Evolutionary conservation across 2,113 vertebrate genomes (phyloP).

Genomic region (Pedetes capensis): DNA sequence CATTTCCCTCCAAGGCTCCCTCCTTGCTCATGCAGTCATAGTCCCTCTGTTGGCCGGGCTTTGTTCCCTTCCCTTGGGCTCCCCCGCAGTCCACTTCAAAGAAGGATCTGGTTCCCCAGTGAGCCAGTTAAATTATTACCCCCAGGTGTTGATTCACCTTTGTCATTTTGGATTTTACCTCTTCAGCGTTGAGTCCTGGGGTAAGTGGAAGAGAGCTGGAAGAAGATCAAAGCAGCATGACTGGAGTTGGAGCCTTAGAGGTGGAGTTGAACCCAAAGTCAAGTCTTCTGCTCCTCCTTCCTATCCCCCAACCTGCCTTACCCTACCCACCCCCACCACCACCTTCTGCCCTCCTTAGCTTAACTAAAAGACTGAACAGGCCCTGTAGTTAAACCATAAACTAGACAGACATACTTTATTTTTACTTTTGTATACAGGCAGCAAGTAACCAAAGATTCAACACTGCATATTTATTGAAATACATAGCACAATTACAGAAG

Average conservation of each 20-base stretch:
- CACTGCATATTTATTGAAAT: not conserved
- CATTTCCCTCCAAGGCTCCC: not conserved
- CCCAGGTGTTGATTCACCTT: constrained; percentile 47
- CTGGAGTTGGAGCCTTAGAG: not conserved
- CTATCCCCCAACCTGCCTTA: not conserved
- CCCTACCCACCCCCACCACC: not conserved
- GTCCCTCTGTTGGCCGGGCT: not conserved
- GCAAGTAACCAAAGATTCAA: not conserved
- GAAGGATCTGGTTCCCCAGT: not conserved
- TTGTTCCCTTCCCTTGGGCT: not conserved
- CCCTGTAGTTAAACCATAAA: not conserved
- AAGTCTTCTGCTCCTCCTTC: not conserved
- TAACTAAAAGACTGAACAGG: not conserved
- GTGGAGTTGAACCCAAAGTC: not conserved
- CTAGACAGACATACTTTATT: not conserved
- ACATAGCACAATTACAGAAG: not conserved
- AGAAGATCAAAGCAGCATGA: constrained; percentile 60
- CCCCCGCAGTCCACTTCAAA: constrained; percentile 68
- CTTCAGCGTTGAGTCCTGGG: not conserved
- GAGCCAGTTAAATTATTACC: constrained; percentile 55
- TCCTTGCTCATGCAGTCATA: not conserved
- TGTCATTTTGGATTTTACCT: constrained; percentile 30
- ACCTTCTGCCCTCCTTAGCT: not conserved
- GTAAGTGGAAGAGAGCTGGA: not conserved
- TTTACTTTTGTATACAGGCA: not conserved